These are phyloP conservation scores for Philopedon plagiatum DNA, from an alignment of 2,888 invertebrate species.

Conservation along the genomic window DNA sequence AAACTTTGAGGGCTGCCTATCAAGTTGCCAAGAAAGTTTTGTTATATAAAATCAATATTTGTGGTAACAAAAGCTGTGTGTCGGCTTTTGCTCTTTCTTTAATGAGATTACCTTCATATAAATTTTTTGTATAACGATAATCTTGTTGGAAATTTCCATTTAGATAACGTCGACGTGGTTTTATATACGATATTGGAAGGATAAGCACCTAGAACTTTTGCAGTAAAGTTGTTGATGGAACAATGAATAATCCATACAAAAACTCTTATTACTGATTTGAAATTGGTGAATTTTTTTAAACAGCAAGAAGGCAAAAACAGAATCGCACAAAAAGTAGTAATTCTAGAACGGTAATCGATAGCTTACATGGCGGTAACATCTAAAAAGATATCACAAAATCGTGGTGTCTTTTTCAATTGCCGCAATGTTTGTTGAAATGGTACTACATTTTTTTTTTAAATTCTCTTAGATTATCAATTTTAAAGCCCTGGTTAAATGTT, in stretches of 20 bases:
- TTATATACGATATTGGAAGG: background rate
- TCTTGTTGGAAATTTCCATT: background rate
- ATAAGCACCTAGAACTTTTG: background rate
- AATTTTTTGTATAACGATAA: background rate
- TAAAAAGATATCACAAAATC: too few species aligned
- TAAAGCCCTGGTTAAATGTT: too few species aligned
- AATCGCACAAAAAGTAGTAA: too few species aligned
- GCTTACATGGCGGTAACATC: too few species aligned
- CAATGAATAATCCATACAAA: background rate
- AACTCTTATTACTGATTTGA: too few species aligned
- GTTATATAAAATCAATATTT: slow-evolving; percentile 25
- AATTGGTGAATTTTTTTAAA: too few species aligned
- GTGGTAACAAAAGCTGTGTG: background rate
- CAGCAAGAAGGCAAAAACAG: too few species aligned
- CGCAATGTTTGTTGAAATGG: too few species aligned
- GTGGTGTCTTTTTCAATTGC: too few species aligned
- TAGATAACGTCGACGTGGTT: background rate
- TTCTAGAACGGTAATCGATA: too few species aligned
- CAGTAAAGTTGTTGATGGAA: background rate
- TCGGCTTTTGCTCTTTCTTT: background rate
- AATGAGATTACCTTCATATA: background rate
- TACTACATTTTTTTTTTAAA: too few species aligned
- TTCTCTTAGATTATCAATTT: too few species aligned
- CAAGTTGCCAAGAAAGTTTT: slow-evolving; percentile 13
- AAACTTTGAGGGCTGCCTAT: slow-evolving; percentile 7